Conservation (phyloP, 1,140 invertebrate species). For the Nylanderia fulva region DNA sequence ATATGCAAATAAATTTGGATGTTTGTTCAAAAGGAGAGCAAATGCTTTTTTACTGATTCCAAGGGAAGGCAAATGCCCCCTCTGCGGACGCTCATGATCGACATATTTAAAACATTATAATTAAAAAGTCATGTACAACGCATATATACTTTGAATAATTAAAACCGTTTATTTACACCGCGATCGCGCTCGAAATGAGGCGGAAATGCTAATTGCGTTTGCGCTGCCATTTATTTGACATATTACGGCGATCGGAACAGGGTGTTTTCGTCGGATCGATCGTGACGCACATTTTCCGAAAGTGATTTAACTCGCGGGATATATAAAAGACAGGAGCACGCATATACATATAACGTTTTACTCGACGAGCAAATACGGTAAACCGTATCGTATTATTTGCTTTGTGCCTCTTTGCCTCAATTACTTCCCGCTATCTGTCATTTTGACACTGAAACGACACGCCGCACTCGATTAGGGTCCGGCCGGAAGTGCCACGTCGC, state of each 20-base stretch:
- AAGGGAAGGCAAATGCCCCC: no score
- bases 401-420: conserved; percentile 35
- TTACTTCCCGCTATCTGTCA: conserved; percentile 44
- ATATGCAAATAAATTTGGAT: no score
- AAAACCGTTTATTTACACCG: conserved; percentile 26
- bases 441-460: conserved; percentile 42
- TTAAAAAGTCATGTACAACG: neutral
- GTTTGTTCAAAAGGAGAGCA: no score
- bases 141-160: conserved; percentile 39
- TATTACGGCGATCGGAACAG: conserved; percentile 28
- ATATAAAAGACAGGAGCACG: conserved; percentile 24
- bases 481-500: conserved; percentile 8
- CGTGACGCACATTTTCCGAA: conserved; percentile 16
- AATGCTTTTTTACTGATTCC: no score
- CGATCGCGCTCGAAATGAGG: conserved; percentile 1
- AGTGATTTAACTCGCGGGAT: conserved; percentile 39
- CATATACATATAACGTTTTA: conserved; percentile 6
- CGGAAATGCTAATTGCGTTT: conserved; percentile 35
- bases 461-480: conserved; percentile 16
- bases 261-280: conserved; percentile 31
- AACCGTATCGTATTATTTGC: conserved; percentile 35
- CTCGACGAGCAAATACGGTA: conserved; percentile 1
- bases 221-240: conserved; percentile 47
- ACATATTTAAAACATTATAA: no score
- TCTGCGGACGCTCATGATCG: no score